Base-by-base conservation (phyloP, 2,888 invertebrate species). In the Amorpha juglandis region DNA sequence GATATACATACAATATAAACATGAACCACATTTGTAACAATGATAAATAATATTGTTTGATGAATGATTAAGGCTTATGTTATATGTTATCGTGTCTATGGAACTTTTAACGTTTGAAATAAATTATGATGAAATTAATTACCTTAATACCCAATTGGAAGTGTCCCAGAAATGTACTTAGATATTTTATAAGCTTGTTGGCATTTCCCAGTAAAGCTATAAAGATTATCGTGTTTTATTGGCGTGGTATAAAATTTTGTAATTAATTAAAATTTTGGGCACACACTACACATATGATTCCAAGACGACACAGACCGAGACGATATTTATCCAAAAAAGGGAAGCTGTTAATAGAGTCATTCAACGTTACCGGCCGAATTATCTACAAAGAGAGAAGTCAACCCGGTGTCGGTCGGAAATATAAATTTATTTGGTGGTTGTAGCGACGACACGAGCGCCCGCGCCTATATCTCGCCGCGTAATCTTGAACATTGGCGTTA, bases 291-390 rank as follows among this genome's bases (percentile, higher is more conserved):
- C 76, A 91, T 90, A 84, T 77, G 80, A 73, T 71, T 71, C 72
- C 74, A 73, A 77, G 79, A 78, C 79, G 79, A 84, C 82, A 82
- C 81, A 78, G 77, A 78, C 85, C 82, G 88, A 90, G 84, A 83
- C 87, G 89, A 91, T 89, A 91, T 91, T 92, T 90, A 91, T 91
- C 89, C 91, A 83, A 89, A 91, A 92, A 93, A 91, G 91, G 92
- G 93, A 92, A 93, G 92, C 93, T 92, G 92, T 92, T 93, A 93
- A 93, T 93, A 93, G 92, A 93, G 93, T 86, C 92, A 92, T 93
- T 93, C 92, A 91, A 91, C 89, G 92, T 91, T 89, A 93, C 92
- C 91, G 91, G 86, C 83, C 87, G 90, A 91, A 92, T 92, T 92
- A 92, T 92, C 92, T 92, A 92, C 92, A 92, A 92, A 92, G 92